phyloP scores from a whole-genome alignment of 2,113 vertebrate species.

The Lepus americanus region DNA sequence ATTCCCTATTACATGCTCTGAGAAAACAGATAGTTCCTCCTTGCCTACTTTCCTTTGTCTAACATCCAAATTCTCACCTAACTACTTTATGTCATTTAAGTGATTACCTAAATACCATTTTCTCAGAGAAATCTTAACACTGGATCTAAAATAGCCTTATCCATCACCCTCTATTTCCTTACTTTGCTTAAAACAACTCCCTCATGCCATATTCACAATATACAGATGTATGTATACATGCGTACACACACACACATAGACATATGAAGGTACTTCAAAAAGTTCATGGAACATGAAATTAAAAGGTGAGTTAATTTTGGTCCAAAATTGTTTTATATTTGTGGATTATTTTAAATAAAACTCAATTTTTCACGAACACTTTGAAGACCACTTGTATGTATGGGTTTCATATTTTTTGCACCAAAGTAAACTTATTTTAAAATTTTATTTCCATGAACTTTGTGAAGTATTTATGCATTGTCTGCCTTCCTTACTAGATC shows the following conservation, averaged over 20 bases:
- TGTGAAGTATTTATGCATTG: neutral
- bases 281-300: too few species aligned
- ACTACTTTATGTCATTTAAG: slow-evolving; percentile 15
- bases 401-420: too few species aligned
- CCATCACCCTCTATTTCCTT: neutral
- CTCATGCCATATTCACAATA: neutral
- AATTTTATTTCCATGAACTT: too few species aligned
- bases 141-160: slow-evolving; percentile 2
- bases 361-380: too few species aligned
- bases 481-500: neutral
- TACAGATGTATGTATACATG: neutral
- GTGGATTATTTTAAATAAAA: too few species aligned
- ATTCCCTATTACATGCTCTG: neutral
- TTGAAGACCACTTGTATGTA: too few species aligned
- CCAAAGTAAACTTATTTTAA: too few species aligned
- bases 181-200: slow-evolving; percentile 25
- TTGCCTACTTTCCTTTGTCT: neutral
- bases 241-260: neutral
- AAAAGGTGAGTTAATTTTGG: too few species aligned
- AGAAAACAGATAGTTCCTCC: neutral
- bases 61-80: slow-evolving; percentile 6
- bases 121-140: neutral
- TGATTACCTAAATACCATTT: slow-evolving; percentile 28
- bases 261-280: too few species aligned
- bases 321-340: too few species aligned